Percentiles rank a stretch among this genome's conserved stretches.
Evolutionary conservation across 1,140 invertebrate species (phyloP).

Genomic region (Pteromalus puparum): DNA sequence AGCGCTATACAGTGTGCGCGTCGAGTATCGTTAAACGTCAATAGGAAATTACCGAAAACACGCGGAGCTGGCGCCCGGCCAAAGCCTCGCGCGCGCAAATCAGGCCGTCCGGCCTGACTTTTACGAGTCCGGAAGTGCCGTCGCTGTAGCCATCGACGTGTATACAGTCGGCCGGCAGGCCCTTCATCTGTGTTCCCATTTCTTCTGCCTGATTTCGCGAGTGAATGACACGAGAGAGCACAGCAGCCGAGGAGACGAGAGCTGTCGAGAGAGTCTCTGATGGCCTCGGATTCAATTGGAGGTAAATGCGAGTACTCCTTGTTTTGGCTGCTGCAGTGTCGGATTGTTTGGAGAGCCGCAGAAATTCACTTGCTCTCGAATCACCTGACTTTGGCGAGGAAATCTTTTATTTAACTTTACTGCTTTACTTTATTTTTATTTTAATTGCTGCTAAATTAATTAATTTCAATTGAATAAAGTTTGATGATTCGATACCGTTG

Average conservation of each 20-base stretch:
- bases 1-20: not conserved
- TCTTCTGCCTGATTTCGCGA: constrained; percentile 11
- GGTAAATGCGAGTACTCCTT: not conserved
- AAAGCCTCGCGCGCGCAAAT: constrained; percentile 14
- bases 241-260: not conserved
- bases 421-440: too few relatives aligned
- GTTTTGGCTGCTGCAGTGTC: not conserved
- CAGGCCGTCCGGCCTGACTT: not conserved
- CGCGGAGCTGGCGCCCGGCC: constrained; percentile 12
- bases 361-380: not conserved
- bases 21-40: constrained; percentile 42
- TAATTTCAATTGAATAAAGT: too few relatives aligned
- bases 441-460: too few relatives aligned
- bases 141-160: not conserved
- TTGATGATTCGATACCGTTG: too few relatives aligned
- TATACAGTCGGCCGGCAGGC: not conserved
- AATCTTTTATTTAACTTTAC: too few relatives aligned
- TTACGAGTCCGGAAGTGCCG: constrained; percentile 1
- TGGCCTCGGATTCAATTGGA: not conserved
- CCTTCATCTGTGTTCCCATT: constrained; percentile 14
- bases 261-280: not conserved
- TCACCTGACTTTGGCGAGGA: too few relatives aligned
- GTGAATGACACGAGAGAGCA: not conserved
- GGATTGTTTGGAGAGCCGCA: not conserved
- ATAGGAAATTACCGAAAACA: constrained; percentile 47